Percentiles rank a stretch among this genome's conserved stretches.
phyloP scores from a whole-genome alignment of 1,140 invertebrate genomes.

The Atta cephalotes region DNA sequence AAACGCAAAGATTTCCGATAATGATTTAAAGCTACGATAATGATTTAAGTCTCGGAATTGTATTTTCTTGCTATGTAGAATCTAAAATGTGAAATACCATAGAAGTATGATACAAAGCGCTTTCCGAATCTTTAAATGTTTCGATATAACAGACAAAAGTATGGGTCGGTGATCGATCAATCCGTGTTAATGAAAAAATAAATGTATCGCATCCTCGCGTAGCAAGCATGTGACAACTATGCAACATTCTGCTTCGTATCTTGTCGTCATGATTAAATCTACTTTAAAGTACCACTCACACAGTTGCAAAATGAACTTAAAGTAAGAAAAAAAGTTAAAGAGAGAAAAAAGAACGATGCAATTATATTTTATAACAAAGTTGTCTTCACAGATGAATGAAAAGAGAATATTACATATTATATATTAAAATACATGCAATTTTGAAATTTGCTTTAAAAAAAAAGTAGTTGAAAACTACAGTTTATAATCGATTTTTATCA shows the following conservation, averaged over 20 bases:
- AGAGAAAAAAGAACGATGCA: not conserved
- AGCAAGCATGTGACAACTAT: conserved; percentile 50
- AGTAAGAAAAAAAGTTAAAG: not conserved
- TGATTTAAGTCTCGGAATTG: not conserved
- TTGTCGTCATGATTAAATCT: conserved; percentile 34
- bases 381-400: not conserved
- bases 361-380: not conserved
- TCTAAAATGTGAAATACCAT: not conserved
- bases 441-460: not conserved
- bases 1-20: conserved; percentile 3
- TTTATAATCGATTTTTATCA: not conserved
- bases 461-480: not conserved
- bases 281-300: conserved; percentile 43
- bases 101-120: conserved; percentile 38
- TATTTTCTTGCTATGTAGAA: conserved; percentile 19
- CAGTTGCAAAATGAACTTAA: not conserved
- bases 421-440: not conserved
- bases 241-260: conserved; percentile 65
- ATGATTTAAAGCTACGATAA: conserved; percentile 33
- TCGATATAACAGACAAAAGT: conserved; percentile 56
- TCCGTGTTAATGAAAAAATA: conserved; percentile 45
- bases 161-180: conserved; percentile 64
- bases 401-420: not conserved
- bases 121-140: conserved; percentile 55
- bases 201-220: conserved; percentile 19